Base-by-base conservation (phyloP, 2,113 vertebrate genomes). In the Cheilinus undulatus region DNA sequence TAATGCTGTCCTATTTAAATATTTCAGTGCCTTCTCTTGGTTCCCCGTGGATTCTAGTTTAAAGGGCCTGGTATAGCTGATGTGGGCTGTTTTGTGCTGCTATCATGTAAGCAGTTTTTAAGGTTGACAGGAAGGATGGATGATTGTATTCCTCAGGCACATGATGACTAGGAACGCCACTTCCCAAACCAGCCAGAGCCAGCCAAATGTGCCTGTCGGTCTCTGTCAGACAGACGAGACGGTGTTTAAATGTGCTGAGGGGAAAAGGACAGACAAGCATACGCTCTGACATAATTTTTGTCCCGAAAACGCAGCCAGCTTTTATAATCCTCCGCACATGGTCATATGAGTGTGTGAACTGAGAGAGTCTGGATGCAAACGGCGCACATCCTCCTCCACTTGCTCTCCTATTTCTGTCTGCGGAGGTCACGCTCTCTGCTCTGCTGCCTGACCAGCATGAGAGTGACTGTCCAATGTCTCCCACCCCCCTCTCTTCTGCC, bases 341-440 rank as follows among this genome's bases (percentile, higher is more conserved):
- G 70, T 77, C 62, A 80, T 65, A 71, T 69, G 78, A 80, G 71
- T 66, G 60, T 57, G 38, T 2, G 3, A 40, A 65, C n/a, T 58
- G 57, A 72, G 61, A 67, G 32, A 56, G 63, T 82, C 80, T 85
- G 82, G 52, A 63, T 43, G 50, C 23, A 62, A 34, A 62, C 42
- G 45, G 52, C 7, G 7, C 65, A 62, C 68, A 62, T 73, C 63
- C 62, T 75, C 73, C 54, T 80, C 49, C 53, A 24, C 46, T 59
- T 20, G 60, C 26, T 58, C 74, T 81, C 64, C 67, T 80, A 64
- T 82, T 82, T 82, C 66, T 53, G 61, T 85, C 75, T 19, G 23
- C 19, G 49, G 70, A 76, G 53, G 75, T 82, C 82, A 88, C 76
- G 74, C 22, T 14, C 62, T 71, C 51, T 42, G 51, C 78, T 79